These are phyloP conservation scores for Himalopsyche tibetana DNA, from an alignment of 2,888 invertebrate species.

Conservation along the genomic window DNA sequence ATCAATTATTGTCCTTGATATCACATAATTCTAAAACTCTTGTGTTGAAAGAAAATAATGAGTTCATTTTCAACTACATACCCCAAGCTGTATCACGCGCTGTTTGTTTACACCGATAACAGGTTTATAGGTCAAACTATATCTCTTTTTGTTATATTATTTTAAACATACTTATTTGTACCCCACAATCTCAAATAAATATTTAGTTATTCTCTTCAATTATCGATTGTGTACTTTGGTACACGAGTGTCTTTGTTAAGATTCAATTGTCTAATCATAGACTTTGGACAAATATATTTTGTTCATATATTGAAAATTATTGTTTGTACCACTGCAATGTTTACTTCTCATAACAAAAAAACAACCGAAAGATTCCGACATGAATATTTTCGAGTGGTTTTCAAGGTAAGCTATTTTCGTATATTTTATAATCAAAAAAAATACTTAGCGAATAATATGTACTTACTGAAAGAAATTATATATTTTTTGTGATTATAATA, in stretches of 20 bases:
- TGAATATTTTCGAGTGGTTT: too few relatives aligned
- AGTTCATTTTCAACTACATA: conserved; percentile 1
- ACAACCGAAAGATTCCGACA: too few relatives aligned
- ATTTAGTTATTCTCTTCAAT: not conserved
- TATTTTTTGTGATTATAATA: too few relatives aligned
- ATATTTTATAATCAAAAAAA: too few relatives aligned
- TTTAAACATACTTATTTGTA: not conserved
- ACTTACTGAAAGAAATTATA: too few relatives aligned
- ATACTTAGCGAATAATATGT: too few relatives aligned
- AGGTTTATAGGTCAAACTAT: conserved; percentile 28
- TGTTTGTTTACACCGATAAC: not conserved
- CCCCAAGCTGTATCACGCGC: not conserved
- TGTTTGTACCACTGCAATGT: too few relatives aligned
- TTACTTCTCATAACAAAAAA: too few relatives aligned
- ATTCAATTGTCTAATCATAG: not conserved
- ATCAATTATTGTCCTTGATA: too few relatives aligned
- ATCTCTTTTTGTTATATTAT: not conserved
- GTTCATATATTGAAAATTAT: not conserved
- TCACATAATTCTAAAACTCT: too few relatives aligned
- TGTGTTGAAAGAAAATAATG: not conserved
- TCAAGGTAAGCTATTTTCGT: too few relatives aligned
- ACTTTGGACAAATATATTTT: conserved; percentile 11
- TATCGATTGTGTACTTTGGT: not conserved
- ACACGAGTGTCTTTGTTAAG: not conserved
- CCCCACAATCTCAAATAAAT: not conserved